phyloP scores from a whole-genome alignment of 2,888 invertebrate genomes.

The Blomia tropicalis region DNA sequence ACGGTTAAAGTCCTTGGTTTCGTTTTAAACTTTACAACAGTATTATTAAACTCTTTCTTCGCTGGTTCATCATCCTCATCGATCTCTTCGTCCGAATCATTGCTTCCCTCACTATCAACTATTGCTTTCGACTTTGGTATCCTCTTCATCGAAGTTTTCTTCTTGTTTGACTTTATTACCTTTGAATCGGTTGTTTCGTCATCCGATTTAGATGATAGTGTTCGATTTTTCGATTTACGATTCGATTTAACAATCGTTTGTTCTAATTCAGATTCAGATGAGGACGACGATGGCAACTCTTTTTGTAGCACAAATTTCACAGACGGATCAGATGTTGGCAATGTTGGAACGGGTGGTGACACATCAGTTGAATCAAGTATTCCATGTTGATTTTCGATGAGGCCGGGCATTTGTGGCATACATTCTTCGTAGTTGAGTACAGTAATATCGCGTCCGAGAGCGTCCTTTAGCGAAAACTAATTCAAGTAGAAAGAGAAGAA shows the following conservation, averaged over 20 bases:
- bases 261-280: no score
- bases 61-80: background rate
- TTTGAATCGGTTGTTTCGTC: no score
- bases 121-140: no score
- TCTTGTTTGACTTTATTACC: background rate
- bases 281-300: no score
- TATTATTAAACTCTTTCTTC: background rate
- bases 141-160: background rate
- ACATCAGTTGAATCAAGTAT: no score
- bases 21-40: background rate
- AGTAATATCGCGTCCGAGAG: background rate
- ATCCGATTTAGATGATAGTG: background rate
- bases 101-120: background rate
- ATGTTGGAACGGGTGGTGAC: background rate
- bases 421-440: conserved; percentile 10
- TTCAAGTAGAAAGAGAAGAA: conserved; percentile 2
- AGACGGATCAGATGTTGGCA: no score
- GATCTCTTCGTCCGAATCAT: background rate
- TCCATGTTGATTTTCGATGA: no score
- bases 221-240: background rate
- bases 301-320: no score
- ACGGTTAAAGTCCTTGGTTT: background rate
- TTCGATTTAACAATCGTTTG: background rate
- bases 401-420: no score
- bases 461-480: conserved; percentile 3